These are phyloP conservation scores for Nymphicus hollandicus DNA, from an alignment of 2,113 vertebrate species.

Conservation along the genomic window DNA sequence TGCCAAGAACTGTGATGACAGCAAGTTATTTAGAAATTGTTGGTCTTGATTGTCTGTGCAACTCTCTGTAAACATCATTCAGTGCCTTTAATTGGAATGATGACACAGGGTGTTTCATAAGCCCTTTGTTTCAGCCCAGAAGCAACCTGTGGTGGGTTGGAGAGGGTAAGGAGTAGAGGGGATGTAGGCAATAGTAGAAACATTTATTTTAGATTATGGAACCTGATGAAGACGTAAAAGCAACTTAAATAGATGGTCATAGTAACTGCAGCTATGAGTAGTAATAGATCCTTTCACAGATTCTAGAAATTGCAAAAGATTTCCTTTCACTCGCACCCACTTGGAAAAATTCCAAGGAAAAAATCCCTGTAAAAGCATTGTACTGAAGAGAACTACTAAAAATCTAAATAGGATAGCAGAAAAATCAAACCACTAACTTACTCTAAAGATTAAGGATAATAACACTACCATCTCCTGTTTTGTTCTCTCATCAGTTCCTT, in stretches of 20 bases:
- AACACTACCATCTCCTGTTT: background rate
- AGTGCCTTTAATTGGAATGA: background rate
- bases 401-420: background rate
- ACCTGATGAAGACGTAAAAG: background rate
- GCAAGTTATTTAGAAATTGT: background rate
- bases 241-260: background rate
- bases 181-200: background rate
- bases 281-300: background rate
- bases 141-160: rapidly evolving
- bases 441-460: background rate
- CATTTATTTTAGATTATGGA: background rate
- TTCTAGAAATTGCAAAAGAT: background rate
- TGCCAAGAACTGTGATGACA: background rate
- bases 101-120: background rate
- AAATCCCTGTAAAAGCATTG: background rate
- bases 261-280: background rate
- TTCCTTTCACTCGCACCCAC: background rate
- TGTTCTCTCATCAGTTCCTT: background rate
- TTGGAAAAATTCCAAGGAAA: background rate
- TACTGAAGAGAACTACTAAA: background rate
- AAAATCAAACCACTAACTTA: background rate
- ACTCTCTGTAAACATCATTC: background rate
- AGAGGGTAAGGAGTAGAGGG: background rate
- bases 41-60: background rate
- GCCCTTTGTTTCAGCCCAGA: background rate